Conservation (phyloP, 2,888 invertebrate species). For the Eristalis intricaria region DNA sequence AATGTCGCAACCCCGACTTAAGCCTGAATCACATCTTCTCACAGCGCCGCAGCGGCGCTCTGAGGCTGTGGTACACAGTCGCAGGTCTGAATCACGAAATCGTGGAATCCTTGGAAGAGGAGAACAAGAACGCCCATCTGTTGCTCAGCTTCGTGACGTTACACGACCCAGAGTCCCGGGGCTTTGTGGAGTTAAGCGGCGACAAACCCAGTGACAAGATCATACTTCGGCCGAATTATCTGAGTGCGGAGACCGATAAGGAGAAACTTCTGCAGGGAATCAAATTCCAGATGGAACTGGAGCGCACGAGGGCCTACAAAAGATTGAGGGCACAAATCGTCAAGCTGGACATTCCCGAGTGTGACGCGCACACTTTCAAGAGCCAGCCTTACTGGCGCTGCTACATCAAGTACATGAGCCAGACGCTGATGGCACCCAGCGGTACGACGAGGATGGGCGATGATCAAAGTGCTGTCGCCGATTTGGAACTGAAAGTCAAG, state of each 20-base stretch:
- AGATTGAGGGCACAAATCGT: slow-evolving; percentile 75
- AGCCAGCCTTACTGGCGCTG: slow-evolving; percentile 85
- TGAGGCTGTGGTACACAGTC: slow-evolving; percentile 29
- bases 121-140: slow-evolving; percentile 45
- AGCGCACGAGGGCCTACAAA: slow-evolving; percentile 80
- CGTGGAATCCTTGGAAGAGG: not conserved
- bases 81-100: slow-evolving; percentile 36
- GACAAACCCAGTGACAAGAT: slow-evolving; percentile 82
- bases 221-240: slow-evolving; percentile 83
- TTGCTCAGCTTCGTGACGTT: slow-evolving; percentile 56
- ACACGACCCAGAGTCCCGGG: slow-evolving; percentile 76
- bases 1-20: slow-evolving; percentile 83
- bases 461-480: slow-evolving; percentile 84
- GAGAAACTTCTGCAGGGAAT: slow-evolving; percentile 77
- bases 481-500: slow-evolving; percentile 85
- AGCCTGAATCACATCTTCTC: slow-evolving; percentile 82
- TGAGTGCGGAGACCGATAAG: slow-evolving; percentile 82
- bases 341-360: slow-evolving; percentile 71
- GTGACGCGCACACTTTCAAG: slow-evolving; percentile 74
- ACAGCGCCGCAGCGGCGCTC: slow-evolving; percentile 71
- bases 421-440: slow-evolving; percentile 86
- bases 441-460: slow-evolving; percentile 89
- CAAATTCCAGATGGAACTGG: slow-evolving; percentile 76
- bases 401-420: slow-evolving; percentile 84
- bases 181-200: slow-evolving; percentile 82